Percentiles rank a stretch among this genome's conserved stretches.
These are phyloP conservation scores for Platerodrilus igneus DNA, from an alignment of 2,888 invertebrate species.

Conservation along the genomic window DNA sequence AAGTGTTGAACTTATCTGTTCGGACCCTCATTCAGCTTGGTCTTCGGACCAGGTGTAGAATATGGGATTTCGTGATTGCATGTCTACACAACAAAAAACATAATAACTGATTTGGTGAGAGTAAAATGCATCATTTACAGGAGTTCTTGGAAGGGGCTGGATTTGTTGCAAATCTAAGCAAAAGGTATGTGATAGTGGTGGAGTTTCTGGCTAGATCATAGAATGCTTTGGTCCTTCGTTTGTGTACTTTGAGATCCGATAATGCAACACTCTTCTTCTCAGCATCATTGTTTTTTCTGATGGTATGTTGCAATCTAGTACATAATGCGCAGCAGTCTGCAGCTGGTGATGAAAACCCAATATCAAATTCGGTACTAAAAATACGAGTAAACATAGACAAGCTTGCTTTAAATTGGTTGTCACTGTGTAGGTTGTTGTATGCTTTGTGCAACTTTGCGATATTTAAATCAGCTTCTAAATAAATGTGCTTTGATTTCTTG, in stretches of 20 bases:
- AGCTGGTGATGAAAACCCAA: slow-evolving; percentile 16
- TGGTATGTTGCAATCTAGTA: neutral
- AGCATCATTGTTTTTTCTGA: neutral
- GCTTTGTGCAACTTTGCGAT: slow-evolving; percentile 12
- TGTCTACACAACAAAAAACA: slow-evolving; percentile 12
- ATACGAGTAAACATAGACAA: slow-evolving; percentile 6
- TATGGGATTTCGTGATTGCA: slow-evolving; percentile 13
- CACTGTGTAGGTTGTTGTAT: slow-evolving; percentile 8
- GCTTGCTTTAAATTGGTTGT: slow-evolving; percentile 4
- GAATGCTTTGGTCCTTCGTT: slow-evolving; percentile 12
- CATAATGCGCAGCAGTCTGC: slow-evolving; percentile 27
- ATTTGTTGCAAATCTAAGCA: slow-evolving; percentile 20
- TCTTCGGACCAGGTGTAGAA: slow-evolving; percentile 22
- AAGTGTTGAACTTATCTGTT: slow-evolving; percentile 15
- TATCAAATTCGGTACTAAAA: slow-evolving; percentile 12
- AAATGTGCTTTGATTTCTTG: slow-evolving; percentile 9
- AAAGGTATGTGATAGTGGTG: slow-evolving; percentile 7
- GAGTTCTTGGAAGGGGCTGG: slow-evolving; percentile 14
- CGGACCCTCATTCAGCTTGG: slow-evolving; percentile 11
- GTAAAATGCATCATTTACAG: slow-evolving; percentile 15
- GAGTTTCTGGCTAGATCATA: slow-evolving; percentile 11
- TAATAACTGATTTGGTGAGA: slow-evolving; percentile 15
- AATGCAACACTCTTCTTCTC: neutral
- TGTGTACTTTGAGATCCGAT: slow-evolving; percentile 1
- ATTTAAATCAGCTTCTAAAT: slow-evolving; percentile 4